phyloP scores from a whole-genome alignment of 2,888 invertebrate species.

The Tinea pellionella region DNA sequence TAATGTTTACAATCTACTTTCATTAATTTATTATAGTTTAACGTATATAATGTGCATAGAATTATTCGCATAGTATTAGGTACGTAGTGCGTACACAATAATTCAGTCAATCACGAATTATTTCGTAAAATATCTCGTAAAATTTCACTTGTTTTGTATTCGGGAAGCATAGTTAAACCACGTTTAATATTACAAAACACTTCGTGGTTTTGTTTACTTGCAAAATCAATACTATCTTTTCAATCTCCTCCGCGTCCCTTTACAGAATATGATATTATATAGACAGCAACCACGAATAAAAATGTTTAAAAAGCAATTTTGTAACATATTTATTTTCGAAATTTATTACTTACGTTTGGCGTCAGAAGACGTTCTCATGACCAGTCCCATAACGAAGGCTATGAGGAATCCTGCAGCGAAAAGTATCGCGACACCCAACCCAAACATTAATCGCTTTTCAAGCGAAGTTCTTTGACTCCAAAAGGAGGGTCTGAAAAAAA shows the following conservation, averaged over 20 bases:
- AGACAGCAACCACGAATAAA: too few relatives aligned
- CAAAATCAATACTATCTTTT: background rate
- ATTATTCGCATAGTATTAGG: too few relatives aligned
- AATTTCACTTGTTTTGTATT: background rate
- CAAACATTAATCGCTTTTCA: constrained; percentile 47
- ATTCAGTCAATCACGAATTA: background rate
- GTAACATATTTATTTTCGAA: too few relatives aligned
- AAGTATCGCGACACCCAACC: constrained; percentile 32
- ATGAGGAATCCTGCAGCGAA: constrained; percentile 49
- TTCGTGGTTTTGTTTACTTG: background rate
- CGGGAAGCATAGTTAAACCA: background rate
- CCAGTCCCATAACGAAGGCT: constrained; percentile 43
- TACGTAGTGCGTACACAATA: background rate
- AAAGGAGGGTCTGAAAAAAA: constrained; percentile 40
- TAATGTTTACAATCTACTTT: too few relatives aligned
- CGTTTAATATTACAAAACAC: background rate
- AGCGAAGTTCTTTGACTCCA: constrained; percentile 50
- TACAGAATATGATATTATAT: too few relatives aligned
- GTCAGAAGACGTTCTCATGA: constrained; percentile 29
- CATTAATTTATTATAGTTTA: too few relatives aligned
- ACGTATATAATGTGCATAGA: too few relatives aligned
- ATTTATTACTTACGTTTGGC: constrained; percentile 38
- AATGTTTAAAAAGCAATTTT: too few relatives aligned
- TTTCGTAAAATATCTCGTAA: background rate
- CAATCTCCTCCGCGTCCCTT: background rate